A percentile compares a stretch with the other conserved stretches of the same genome.
Evolutionary conservation across 2,113 vertebrate species (phyloP).

Genomic region (Acanthisitta chloris): DNA sequence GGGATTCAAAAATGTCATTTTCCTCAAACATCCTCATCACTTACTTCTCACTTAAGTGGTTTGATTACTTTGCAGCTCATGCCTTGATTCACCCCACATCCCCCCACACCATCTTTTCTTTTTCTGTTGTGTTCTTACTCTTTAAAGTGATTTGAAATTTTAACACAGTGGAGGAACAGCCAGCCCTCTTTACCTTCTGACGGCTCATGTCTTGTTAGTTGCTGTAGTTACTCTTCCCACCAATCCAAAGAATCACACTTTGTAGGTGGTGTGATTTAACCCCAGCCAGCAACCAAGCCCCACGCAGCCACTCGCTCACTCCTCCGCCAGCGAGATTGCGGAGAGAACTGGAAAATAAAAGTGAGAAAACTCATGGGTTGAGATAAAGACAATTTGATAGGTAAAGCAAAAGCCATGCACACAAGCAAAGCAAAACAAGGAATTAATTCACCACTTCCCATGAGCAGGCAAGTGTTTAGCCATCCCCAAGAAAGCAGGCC

Average conservation of each 20-base stretch:
- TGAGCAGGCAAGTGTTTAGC: not conserved
- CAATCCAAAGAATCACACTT: not conserved
- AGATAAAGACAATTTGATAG: not conserved
- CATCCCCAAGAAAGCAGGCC: not conserved
- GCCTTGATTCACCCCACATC: not conserved
- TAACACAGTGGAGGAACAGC: not conserved
- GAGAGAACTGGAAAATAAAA: not conserved
- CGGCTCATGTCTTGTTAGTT: not conserved
- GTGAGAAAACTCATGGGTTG: not conserved
- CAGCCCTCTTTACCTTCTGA: not conserved
- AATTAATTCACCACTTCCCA: not conserved
- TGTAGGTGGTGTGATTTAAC: not conserved
- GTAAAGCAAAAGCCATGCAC: not conserved
- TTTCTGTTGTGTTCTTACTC: not conserved
- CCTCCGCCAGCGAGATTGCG: rapidly evolving
- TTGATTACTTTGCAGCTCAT: constrained; percentile 27
- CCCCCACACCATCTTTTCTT: not conserved
- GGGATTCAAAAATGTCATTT: not conserved
- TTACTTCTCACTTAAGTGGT: constrained; percentile 20
- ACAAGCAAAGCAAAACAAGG: not conserved
- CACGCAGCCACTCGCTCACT: rapidly evolving
- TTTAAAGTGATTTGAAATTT: constrained; percentile 8
- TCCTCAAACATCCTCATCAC: not conserved
- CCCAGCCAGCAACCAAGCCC: not conserved
- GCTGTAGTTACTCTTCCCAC: not conserved